Percentiles rank a stretch among this genome's conserved stretches.
These are phyloP conservation scores for Tolmerus cingulatus DNA, from an alignment of 2,888 invertebrate species.

Conservation along the genomic window DNA sequence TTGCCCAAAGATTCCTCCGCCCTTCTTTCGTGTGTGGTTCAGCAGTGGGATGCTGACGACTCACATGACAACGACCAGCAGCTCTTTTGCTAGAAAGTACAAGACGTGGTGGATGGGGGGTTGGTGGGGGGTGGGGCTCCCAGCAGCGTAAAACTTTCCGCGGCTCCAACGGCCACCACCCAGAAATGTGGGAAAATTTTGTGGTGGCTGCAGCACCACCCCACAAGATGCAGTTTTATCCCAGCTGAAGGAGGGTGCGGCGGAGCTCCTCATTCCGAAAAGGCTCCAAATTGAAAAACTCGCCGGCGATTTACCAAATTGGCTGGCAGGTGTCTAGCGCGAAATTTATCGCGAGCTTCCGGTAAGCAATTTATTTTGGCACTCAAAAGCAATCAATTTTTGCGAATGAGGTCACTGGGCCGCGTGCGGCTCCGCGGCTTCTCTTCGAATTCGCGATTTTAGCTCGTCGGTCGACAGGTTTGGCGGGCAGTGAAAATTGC, in stretches of 20 bases:
- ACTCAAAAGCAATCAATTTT: neutral
- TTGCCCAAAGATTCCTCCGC: neutral
- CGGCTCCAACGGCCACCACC: neutral
- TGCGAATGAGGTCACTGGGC: neutral
- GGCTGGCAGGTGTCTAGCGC: neutral
- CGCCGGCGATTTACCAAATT: neutral
- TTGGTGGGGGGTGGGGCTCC: neutral
- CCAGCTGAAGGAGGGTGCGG: neutral
- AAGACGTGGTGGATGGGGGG: neutral
- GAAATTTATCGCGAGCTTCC: neutral
- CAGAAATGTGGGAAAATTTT: neutral
- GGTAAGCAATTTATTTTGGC: conserved; percentile 1
- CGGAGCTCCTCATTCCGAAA: neutral
- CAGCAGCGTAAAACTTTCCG: neutral
- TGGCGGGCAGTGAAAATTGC: neutral
- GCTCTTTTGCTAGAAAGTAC: neutral
- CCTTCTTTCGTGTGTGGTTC: neutral
- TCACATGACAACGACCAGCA: neutral
- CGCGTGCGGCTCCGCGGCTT: neutral
- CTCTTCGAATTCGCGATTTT: neutral
- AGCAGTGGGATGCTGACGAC: neutral
- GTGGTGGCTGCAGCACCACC: neutral
- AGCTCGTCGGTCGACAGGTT: neutral
- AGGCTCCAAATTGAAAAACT: neutral
- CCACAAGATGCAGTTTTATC: neutral